Conservation (phyloP, 2,113 vertebrate species). For the Oostethus manadensis region DNA sequence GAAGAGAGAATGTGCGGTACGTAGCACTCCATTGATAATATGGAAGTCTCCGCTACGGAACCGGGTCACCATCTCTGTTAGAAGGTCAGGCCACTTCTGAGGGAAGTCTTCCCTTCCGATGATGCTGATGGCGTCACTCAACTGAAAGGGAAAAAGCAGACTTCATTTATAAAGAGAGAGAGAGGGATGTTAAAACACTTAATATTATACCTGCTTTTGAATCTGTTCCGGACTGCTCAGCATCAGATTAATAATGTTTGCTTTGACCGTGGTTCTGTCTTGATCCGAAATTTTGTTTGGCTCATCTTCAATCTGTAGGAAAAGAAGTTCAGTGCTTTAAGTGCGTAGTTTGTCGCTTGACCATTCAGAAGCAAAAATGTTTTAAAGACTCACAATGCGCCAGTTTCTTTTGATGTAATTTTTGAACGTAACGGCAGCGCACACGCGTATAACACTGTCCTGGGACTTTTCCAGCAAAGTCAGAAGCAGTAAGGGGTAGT, state of each 20-base stretch:
- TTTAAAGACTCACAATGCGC: conserved; percentile 83
- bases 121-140: conserved; percentile 98
- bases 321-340: background rate
- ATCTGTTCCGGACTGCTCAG: conserved; percentile 97
- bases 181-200: background rate
- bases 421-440: conserved; percentile 96
- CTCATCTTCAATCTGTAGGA: conserved; percentile 89
- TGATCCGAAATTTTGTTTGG: conserved; percentile 92
- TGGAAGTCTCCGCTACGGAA: conserved; percentile 97
- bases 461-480: conserved; percentile 92
- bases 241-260: conserved; percentile 98
- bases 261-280: conserved; percentile 91
- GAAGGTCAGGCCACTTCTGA: conserved; percentile 94
- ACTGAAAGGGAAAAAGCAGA: conserved; percentile 51
- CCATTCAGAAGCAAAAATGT: background rate
- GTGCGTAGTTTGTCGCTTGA: background rate
- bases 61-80: conserved; percentile 96
- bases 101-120: conserved; percentile 97
- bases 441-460: conserved; percentile 94
- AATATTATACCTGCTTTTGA: conserved; percentile 87
- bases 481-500: conserved; percentile 89
- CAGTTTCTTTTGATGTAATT: conserved; percentile 99
- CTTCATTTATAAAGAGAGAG: background rate
- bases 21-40: conserved; percentile 94
- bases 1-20: conserved; percentile 94